Evolutionary conservation across 2,113 vertebrate species (phyloP), one percentile per base, ranked within the genome.

Genomic region (Pycnonotus jocosus): DNA sequence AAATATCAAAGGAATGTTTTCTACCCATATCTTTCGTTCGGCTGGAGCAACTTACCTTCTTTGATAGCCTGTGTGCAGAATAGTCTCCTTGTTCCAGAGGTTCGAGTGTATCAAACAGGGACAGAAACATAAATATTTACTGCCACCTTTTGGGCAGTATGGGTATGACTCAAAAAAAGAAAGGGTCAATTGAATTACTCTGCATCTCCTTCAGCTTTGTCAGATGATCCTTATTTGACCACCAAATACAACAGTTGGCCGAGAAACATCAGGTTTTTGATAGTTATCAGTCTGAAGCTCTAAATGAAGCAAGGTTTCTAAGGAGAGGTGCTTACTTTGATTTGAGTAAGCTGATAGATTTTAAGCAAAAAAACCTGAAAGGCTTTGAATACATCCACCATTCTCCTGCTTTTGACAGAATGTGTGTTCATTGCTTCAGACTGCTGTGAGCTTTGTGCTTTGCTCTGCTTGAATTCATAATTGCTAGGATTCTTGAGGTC

Each of bases 111-210:
- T 31, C 31, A 33, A 48, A 65, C 0, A 10, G 47, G 50, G 57
- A 51, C 56, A 78, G 79, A 97, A 96, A 37, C 74, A 19, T 95
- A 71, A 95, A 96, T 88, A 70, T 73, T 44, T 87, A 96, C 94
- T 88, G 96, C 97, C 98, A 98, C 84, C 98, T 98, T 88, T 96
- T 97, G 98, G 97, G 22, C 60, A 28, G 3, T 31, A 2, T 38
- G 14, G 38, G 84, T 93, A 96, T 94, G 69, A 80, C 44, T 25
- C 30, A 9, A 31, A 44, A 40, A 69, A 50, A 40, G 12, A 79
- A 60, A 25, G 6, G 4, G 10, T 82, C 68, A n/a, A 0, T 70
- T 0, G 0, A 69, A 28, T 66, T 62, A 22, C 21, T 50, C 17
- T 45, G 65, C 50, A 15, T 44, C n/a, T 92, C 42, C 64, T 68